A percentile compares a stretch with the other conserved stretches of the same genome.
These are phyloP conservation scores for Aphrophora alni DNA, from an alignment of 2,888 invertebrate species.

Conservation along the genomic window DNA sequence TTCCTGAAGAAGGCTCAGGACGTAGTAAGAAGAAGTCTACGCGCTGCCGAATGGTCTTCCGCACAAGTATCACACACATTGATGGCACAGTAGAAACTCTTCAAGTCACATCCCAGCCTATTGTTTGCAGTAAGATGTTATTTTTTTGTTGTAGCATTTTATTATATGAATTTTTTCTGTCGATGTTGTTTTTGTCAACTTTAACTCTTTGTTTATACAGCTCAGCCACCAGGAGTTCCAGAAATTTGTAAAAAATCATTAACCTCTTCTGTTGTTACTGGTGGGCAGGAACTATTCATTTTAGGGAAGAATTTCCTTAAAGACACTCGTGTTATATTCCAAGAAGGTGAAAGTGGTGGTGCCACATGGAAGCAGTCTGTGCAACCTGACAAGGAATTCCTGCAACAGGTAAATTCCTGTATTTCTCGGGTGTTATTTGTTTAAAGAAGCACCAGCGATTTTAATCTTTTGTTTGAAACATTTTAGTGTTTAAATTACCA, in stretches of 20 bases:
- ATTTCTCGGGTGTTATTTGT: too few relatives aligned
- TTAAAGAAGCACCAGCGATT: too few relatives aligned
- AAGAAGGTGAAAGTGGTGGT: constrained; percentile 54
- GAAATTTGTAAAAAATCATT: constrained; percentile 91
- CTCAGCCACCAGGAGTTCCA: constrained; percentile 90
- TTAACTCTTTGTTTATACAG: constrained; percentile 59
- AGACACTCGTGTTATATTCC: constrained; percentile 85
- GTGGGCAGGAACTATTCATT: constrained; percentile 84
- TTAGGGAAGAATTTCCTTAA: constrained; percentile 92
- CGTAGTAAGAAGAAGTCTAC: constrained; percentile 94
- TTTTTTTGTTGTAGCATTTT: constrained; percentile 55
- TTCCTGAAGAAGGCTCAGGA: constrained; percentile 77
- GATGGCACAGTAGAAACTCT: constrained; percentile 82
- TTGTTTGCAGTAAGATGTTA: constrained; percentile 82
- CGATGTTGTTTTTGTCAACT: too few relatives aligned
- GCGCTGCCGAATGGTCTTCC: constrained; percentile 92
- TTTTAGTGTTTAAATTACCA: too few relatives aligned
- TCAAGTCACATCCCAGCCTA: constrained; percentile 89
- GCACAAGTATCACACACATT: constrained; percentile 79
- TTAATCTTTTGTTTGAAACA: too few relatives aligned
- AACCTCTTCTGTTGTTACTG: constrained; percentile 77
- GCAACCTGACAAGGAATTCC: constrained; percentile 86
- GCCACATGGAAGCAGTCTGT: constrained; percentile 79
- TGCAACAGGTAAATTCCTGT: constrained; percentile 72
- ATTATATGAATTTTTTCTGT: too few relatives aligned